Conservation (phyloP, 2,113 vertebrate genomes). For the Euleptes europaea region DNA sequence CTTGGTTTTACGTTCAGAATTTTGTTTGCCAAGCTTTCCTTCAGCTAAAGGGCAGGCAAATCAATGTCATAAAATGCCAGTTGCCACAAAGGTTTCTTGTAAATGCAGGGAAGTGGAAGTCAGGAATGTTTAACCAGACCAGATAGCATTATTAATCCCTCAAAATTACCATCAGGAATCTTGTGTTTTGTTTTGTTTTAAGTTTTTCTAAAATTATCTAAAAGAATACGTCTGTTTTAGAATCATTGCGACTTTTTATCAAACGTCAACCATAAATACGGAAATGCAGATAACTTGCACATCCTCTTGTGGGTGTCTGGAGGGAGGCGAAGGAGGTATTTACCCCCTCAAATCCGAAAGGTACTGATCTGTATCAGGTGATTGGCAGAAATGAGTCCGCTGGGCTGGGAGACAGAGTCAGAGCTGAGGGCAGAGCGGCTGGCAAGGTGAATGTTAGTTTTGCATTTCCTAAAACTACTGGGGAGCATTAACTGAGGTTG, state of each 20-base stretch:
- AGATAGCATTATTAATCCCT: background rate
- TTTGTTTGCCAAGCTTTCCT: background rate
- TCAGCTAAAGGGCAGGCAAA: background rate
- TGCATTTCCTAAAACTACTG: too few species aligned
- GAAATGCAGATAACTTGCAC: background rate
- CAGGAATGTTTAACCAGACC: background rate
- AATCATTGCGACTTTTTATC: background rate
- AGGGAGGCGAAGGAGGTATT: too few species aligned
- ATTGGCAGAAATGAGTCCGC: too few species aligned
- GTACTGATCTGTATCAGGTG: too few species aligned
- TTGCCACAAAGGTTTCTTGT: background rate
- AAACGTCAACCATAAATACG: background rate
- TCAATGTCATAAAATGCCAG: slow-evolving; percentile 6
- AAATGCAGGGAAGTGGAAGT: background rate
- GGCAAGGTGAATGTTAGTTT: too few species aligned
- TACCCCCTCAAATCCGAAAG: too few species aligned
- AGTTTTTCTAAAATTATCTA: background rate
- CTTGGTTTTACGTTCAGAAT: background rate
- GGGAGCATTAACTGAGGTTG: too few species aligned
- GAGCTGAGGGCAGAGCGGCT: too few species aligned
- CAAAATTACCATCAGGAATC: background rate
- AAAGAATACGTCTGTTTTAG: background rate
- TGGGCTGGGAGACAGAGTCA: too few species aligned
- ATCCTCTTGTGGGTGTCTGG: too few species aligned
- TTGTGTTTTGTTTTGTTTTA: too few species aligned